Base-by-base conservation (phyloP, 1,140 invertebrate genomes). In the Bombus confusus region DNA sequence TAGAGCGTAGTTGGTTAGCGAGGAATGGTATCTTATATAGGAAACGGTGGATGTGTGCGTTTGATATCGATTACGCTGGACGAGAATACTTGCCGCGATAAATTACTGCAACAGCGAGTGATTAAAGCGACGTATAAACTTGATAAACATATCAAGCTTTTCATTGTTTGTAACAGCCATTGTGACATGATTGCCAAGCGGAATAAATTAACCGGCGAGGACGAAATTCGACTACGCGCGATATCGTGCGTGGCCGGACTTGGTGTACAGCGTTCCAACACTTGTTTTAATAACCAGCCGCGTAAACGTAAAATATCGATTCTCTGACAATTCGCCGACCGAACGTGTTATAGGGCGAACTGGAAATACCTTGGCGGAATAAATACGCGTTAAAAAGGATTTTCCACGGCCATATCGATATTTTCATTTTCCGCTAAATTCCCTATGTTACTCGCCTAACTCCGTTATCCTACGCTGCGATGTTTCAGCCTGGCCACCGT, bases 81-180 rank as follows among this genome's bases (percentile, higher is more conserved):
- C 10, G 39, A 28, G 41, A 18, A 34, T 34, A 34, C 12, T 52
- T n/a, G 9, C 31, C 4, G 10, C 43, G 73, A 75, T 57, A 75
- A 75, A 52, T 52, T 52, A 75, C 73, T 25, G 31, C 10, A 52
- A 52, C 31, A 34, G 25, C 18, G 22, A 47, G 12, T 59, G 34
- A 76, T 76, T 76, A 76, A 15, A 28, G 25, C 52, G 25, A 13
- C 12, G 22, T 47, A 57, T 75, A 57, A 75, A 57, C 47, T 59
- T 6, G 25, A 76, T 76, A 76, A 76, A 59, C 74, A n/a, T 59
- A 76, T 76, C 74, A 76, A 76, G 52, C 34, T 39, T 76, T 76
- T 76, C 74, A 59, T 59, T 76, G 52, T 76, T 76, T 62, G 74
- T 39, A 76, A 76, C 52, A 76, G 34, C 25, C 52, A 62, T 59